Base-by-base conservation (phyloP, 2,888 invertebrate species). In the Ommatoiulus sabulosus region DNA sequence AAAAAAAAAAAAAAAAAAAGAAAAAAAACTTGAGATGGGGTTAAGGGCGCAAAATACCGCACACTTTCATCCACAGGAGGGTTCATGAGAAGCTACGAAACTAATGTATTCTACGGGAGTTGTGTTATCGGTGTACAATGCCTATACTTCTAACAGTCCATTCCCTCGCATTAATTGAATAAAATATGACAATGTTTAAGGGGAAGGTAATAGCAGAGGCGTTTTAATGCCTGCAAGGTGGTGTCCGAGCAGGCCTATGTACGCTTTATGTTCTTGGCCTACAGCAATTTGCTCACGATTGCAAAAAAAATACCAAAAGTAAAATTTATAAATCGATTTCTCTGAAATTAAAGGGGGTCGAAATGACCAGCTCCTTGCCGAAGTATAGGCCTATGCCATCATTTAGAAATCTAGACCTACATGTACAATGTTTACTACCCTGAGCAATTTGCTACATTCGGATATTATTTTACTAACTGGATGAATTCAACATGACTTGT, bases 1-100 rank as follows among this genome's bases (percentile, higher is more conserved):
- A n/a, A 63, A 63, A n/a, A 20, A 52, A 52, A 63, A 63, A n/a
- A 63, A 63, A n/a, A 20, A 52, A 52, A 63, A 63, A n/a, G n/a
- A 63, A 63, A n/a, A 20, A 52, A 52, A 63, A 63, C n/a, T 0
- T 17, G n/a, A 63, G 63, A 63, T 63, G 63, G 63, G 63, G 63
- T 63, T 4, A 63, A 20, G 0, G 57, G 15, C 15, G 57, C 0
- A 10, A 57, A 57, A 57, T 15, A 57, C 17, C 10, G 15, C 12
- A 57, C 57, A 4, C 57, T 57, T 57, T 57, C 57, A 57, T 57
- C 57, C 57, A n/a, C n/a, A 20, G 20, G 63, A 20, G 6, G 24
- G 72, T 24, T 72, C 10, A 72, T 72, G 20, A 72, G 20, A 72
- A 72, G 8, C 24, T 52, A 52, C 15, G 7, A 10, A 35, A 72